Conservation (phyloP, 2,797 vertebrate species). For the Echeneis naucrates region DNA sequence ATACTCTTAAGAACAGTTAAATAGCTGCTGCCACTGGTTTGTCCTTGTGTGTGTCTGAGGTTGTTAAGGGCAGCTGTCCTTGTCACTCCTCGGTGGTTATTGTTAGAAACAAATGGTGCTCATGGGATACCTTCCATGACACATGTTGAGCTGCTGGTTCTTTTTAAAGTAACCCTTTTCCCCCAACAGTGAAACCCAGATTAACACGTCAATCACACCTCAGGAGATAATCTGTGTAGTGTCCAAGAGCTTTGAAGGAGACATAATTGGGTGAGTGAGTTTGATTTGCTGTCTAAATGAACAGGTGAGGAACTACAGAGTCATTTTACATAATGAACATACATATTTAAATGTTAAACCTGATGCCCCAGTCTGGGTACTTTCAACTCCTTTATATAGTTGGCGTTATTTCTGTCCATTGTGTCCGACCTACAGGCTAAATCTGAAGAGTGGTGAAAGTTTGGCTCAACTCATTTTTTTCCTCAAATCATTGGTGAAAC, state of each 20-base stretch:
- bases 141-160: slow-evolving; percentile 37
- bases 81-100: slow-evolving; percentile 72
- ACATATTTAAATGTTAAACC: neutral
- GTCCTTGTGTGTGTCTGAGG: slow-evolving; percentile 25
- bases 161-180: slow-evolving; percentile 51
- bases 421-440: neutral
- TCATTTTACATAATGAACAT: no score
- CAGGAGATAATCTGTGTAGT: neutral
- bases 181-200: neutral
- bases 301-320: no score
- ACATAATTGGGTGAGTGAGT: neutral
- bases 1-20: neutral
- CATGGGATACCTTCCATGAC: slow-evolving; percentile 59
- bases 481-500: no score
- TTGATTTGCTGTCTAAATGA: neutral
- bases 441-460: no score
- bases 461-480: neutral
- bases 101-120: slow-evolving; percentile 78
- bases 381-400: neutral
- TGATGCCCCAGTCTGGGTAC: neutral
- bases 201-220: slow-evolving; percentile 20
- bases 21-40: neutral
- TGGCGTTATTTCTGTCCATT: neutral
- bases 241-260: neutral
- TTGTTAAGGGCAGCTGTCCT: slow-evolving; percentile 63